Evolutionary conservation across 23 tunicate species (phyloP).

Genomic region (Trididemnum nubilum): DNA sequence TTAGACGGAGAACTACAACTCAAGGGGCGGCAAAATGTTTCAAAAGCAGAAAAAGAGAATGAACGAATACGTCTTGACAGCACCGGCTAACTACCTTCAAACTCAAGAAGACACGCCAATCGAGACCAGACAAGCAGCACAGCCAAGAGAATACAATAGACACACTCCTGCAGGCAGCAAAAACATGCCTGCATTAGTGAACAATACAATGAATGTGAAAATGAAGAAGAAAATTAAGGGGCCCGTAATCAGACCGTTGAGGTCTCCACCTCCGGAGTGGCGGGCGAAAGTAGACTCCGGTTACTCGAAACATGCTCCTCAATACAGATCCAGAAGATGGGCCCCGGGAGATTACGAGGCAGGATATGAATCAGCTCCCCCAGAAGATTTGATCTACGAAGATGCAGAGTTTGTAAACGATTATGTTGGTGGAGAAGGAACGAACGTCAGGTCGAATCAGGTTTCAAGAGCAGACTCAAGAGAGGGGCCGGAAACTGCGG

Average conservation of each 20-base stretch:
- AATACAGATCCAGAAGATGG: background rate
- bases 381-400: background rate
- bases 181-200: constrained; percentile 21
- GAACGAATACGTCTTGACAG: constrained; percentile 45
- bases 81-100: background rate
- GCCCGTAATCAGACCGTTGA: constrained; percentile 5
- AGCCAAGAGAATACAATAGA: background rate
- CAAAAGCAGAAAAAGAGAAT: constrained; percentile 72
- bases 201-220: background rate
- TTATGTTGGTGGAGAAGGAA: background rate
- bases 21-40: constrained; percentile 81
- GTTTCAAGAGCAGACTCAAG: background rate
- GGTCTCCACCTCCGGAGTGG: constrained; percentile 64
- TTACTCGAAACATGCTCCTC: background rate
- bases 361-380: constrained; percentile 56
- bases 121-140: background rate
- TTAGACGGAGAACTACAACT: too few species aligned
- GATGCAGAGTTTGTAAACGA: background rate
- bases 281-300: constrained; percentile 68
- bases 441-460: background rate
- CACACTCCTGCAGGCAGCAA: background rate
- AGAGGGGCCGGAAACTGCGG: constrained; percentile 2
- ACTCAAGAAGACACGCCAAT: background rate
- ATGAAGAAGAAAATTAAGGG: constrained; percentile 3
- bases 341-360: background rate